Base-by-base conservation (phyloP, 2,888 invertebrate genomes). In the Acanthosepion lycidas region DNA sequence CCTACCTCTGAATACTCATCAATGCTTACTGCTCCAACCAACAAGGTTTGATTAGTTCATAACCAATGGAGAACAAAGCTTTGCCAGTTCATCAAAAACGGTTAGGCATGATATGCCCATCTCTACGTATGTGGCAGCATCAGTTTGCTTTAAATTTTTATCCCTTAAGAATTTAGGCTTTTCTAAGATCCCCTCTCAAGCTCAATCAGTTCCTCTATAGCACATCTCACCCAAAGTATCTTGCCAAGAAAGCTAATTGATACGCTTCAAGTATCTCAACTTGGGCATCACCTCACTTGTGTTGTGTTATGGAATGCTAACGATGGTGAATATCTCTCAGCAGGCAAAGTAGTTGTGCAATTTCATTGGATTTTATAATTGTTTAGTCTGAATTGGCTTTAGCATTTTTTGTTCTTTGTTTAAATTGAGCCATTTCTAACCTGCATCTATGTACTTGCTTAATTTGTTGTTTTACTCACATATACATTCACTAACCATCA, bases 1-100 rank as follows among this genome's bases (percentile, higher is more conserved):
- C 78, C n/a, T n/a, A n/a, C n/a, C 28, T 78, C 78, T 78, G 78
- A 78, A 12, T 15, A 78, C 12, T n/a, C n/a, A 33, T n/a, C n/a
- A 78, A n/a, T 78, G 78, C n/a, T n/a, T 78, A 78, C 78, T 78
- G 78, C 78, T 78, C n/a, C 78, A 78, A 78, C 78, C 78, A 78
- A 78, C 78, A 78, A 0, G n/a, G 18, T n/a, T 78, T 78, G n/a
- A 78, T 78, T 78, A 78, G n/a, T 78, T 78, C 12, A n/a, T 59
- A 59, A 59, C 23, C 59, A 59, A 59, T 59, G 59, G 59, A 59
- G 23, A 59, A 59, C 59, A 59, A 23, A 59, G 59, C 59, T 23
- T 23, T n/a, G n/a, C n/a, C n/a, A 15, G n/a, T n/a, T 78, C 33
- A 8, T 78, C 5, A 4, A 78, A n/a, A 78, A 28, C 28, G 9